Conservation (phyloP, 2,797 vertebrate genomes). For the Nannoperca australis region DNA sequence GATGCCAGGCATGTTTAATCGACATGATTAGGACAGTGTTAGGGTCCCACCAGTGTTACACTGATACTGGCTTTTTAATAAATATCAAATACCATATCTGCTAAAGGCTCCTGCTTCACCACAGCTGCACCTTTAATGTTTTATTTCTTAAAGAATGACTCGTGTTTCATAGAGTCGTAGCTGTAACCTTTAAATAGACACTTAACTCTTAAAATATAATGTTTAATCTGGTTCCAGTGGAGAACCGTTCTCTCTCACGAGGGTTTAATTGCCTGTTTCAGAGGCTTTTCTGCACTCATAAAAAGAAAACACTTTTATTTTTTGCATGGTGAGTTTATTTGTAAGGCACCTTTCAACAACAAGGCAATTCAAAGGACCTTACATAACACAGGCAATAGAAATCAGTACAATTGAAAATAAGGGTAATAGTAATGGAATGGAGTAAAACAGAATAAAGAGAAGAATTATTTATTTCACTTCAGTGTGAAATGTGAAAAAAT, state of each 20-base stretch:
- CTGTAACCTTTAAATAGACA: neutral
- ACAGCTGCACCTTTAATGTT: conserved; percentile 4
- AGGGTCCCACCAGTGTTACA: conserved; percentile 41
- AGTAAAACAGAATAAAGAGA: neutral
- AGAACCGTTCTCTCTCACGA: neutral
- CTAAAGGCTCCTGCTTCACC: neutral
- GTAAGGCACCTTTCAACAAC: neutral
- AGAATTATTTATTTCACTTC: too few species aligned
- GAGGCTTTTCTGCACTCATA: neutral
- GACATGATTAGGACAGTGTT: conserved; percentile 54
- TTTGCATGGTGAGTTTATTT: conserved; percentile 10
- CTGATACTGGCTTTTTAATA: conserved; percentile 21
- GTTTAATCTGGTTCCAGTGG: neutral
- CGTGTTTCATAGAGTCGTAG: neutral
- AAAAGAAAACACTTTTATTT: conserved; percentile 7
- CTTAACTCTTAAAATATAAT: neutral
- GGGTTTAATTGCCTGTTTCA: conserved; percentile 13
- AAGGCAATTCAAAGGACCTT: neutral
- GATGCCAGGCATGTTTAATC: conserved; percentile 67
- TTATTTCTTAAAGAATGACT: conserved; percentile 2
- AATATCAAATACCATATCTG: conserved; percentile 12
- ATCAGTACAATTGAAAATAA: neutral
- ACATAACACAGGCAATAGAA: neutral
- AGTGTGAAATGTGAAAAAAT: neutral
- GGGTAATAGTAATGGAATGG: neutral